Evolutionary conservation across 64 coral and sea anemone genomes (phyloP), one percentile per base, ranked within the genome.

Genomic region (Stichodactyla mertensii): DNA sequence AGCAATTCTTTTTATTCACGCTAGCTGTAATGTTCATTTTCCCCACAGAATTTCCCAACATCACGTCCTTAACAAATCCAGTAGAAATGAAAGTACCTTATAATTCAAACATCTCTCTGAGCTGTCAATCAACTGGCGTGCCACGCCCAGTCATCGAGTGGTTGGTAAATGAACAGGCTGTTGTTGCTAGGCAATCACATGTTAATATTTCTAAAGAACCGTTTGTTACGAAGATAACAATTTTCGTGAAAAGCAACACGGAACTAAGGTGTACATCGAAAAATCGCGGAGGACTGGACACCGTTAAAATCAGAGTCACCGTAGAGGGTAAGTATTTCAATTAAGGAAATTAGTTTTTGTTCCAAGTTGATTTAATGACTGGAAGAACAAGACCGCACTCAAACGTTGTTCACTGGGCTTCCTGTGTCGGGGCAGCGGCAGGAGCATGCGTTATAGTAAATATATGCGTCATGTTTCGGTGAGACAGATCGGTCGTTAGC

Each of bases 91-190:
- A 54, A 77, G 24, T 71, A 2, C 51, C 8, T 0, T 89, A 84
- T 14, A 77, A 69, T 51, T 55, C 69, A 14, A 15, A 64, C 4
- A 57, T 90, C 11, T 54, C 54, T 13, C 18, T 90, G 27, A 52
- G 16, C 19, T 91, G 90, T 57, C 54, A 57, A 83, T 79, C 78
- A 28, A 55, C 90, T 87, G 90, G 90, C 16, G 56, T 91, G 58
- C 90, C 90, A 18, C 77, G 90, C 7, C 90, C 90, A 3, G 14
- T 45, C 6, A 23, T 91, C 60, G 55, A 27, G 52, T 54, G 86
- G 51, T 16, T 91, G 61, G 55, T 87, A 55, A 91, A 91, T 67
- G 78, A 12, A 18, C 27, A 87, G 36, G 13, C 16, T 22, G 22
- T 64, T 31, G 22, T 55, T 31, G 45, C 79, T 55, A 18, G 13